A percentile compares a stretch with the other conserved stretches of the same genome.
phyloP scores from a whole-genome alignment of 2,888 invertebrate genomes.

The Trachelus stipa region DNA sequence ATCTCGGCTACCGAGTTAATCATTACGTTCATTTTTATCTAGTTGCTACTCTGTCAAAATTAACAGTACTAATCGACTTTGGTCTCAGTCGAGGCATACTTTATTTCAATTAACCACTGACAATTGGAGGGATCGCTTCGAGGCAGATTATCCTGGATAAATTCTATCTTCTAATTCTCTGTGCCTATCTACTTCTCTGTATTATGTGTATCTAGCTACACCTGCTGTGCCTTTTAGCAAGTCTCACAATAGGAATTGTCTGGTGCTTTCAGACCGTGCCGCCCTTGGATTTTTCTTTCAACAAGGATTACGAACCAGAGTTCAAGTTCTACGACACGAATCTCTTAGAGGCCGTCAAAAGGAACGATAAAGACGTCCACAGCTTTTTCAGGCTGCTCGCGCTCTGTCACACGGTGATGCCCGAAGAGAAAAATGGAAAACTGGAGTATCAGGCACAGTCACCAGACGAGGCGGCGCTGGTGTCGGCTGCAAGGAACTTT shows the following conservation, averaged over 20 bases:
- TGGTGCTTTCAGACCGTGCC: slow-evolving; percentile 74
- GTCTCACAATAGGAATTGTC: neutral
- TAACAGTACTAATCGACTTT: neutral
- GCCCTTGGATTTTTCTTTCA: slow-evolving; percentile 93
- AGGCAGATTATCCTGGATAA: neutral
- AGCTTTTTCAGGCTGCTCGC: slow-evolving; percentile 93
- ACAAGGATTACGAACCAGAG: slow-evolving; percentile 89
- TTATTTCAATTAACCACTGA: neutral
- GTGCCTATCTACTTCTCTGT: neutral
- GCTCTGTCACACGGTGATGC: slow-evolving; percentile 99
- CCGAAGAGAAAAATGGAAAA: slow-evolving; percentile 86
- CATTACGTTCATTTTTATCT: neutral
- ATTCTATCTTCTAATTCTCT: neutral
- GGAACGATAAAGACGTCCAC: slow-evolving; percentile 80
- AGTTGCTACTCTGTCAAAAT: neutral
- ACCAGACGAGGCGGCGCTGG: slow-evolving; percentile 97
- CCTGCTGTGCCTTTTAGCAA: neutral
- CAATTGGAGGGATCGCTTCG: neutral
- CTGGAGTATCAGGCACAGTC: slow-evolving; percentile 95
- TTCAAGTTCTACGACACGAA: slow-evolving; percentile 95
- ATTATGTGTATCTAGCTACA: neutral
- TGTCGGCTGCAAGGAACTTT: slow-evolving; percentile 97
- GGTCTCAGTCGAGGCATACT: neutral
- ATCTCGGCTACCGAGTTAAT: neutral
- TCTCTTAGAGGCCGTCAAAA: slow-evolving; percentile 84